Evolutionary conservation across 2,113 vertebrate species (phyloP), one percentile per base, ranked within the genome.

Genomic region (Tichodroma muraria): DNA sequence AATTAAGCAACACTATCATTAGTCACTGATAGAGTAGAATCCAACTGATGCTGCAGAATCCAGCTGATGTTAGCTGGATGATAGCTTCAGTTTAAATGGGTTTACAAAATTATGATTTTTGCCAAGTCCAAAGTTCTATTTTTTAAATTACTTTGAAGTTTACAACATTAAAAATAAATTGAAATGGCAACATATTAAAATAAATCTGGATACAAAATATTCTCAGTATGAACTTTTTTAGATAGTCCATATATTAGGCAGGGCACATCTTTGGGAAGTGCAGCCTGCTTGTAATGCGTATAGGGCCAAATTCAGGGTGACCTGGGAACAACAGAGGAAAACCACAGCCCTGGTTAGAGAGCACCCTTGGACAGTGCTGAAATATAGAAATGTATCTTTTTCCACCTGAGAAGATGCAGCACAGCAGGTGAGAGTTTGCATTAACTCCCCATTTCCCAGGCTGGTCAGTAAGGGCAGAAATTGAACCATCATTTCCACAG

Each of bases 1-100:
- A 97, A 96, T 96, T 96, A 93, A 84, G 85, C 77, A 93, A 84
- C 73, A 78, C 85, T 81, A 45, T 79, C 83, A 94, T 94, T 94
- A 96, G 85, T 77, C 1, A 5, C 76, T 88, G 80, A 84, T 93
- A 89, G 80, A 91, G 65, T 8, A 80, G 88, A 95, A 97, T 91
- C 77, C 68, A 91, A 95, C 37, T 64, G 63, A 88, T 83, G 52
- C 82, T 68, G 88, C 82, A 90, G 68, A 92, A 95, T 81, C 85
- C 72, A 88, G 42, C 69, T 47, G 19, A 86, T 64, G 60, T 44
- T 86, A 72, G n/a, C n/a, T n/a, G n/a, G n/a, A n/a, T n/a, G 64
- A 63, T 17, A 73, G 85, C 64, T 93, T 80, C 61, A 20, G 42
- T 88, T 59, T 80, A 84, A 92, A 80, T 3, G 1, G 25, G 14